Evolutionary conservation across 2,888 invertebrate genomes (phyloP), one percentile per base, ranked within the genome.

Genomic region (Acrobasis repandana): DNA sequence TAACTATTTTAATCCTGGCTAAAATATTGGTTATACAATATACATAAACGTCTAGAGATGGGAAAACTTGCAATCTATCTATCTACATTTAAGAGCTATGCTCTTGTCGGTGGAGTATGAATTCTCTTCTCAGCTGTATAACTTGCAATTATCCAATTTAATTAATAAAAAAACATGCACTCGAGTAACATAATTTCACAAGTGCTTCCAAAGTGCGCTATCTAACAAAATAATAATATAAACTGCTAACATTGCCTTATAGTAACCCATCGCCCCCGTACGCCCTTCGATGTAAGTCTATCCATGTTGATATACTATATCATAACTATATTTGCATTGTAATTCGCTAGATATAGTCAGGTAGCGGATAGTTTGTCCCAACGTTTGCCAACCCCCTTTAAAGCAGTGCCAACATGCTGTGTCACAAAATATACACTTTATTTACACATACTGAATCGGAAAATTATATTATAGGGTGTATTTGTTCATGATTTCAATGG

Each of bases 291-390:
- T 43, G 4, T 11, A 43, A 43, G 2, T 43, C 14, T 43, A 43
- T 43, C 43, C 43, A 43, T n/a, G 43, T 43, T 43, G 43, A 43
- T 50, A 43, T 50, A 28, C 50, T 14, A 20, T 28, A 28, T 50
- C 28, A 28, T 50, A 50, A 28, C 50, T 18, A 15, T n/a, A 28
- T 16, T 2, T 52, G 34, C 11, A 56, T 43, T 47, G 56, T 47
- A 47, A 47, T 15, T 56, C 56, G 56, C 56, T 56, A 56, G 46
- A 47, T 46, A 47, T 47, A 47, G 56, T n/a, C 51, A 11, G 51
- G n/a, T 51, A 9, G 14, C n/a, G 1, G 4, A 50, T 50, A 28
- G n/a, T 28, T n/a, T 28, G 15, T 9, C 33, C 46, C 46, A 14
- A 8, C 38, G 33, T 48, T 16, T 57, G 57, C 57, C 57, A 57